phyloP scores from a whole-genome alignment of 2,797 vertebrate genomes.

The Serranus cabrilla region DNA sequence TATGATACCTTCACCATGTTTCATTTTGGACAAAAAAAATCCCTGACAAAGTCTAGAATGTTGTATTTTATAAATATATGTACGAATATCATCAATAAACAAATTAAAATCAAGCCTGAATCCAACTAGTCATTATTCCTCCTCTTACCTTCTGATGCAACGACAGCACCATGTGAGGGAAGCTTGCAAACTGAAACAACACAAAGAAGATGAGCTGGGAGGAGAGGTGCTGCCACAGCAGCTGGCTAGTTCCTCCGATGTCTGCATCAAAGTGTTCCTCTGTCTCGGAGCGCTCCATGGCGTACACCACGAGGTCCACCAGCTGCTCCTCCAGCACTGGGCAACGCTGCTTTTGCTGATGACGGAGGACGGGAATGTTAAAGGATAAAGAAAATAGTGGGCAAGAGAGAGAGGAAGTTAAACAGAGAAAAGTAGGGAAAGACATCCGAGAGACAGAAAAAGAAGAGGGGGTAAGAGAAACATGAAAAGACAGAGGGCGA shows the following conservation, averaged over 20 bases:
- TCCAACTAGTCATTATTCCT: not conserved
- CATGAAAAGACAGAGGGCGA: not conserved
- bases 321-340: conserved; percentile 99
- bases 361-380: conserved; percentile 69
- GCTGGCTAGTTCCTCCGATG: conserved; percentile 97
- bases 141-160: conserved; percentile 95
- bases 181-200: conserved; percentile 99
- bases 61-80: not conserved
- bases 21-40: not conserved
- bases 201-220: conserved; percentile 99
- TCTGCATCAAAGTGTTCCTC: conserved; percentile 95
- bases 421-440: conserved; percentile 26
- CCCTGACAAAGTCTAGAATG: not conserved
- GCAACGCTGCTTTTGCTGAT: conserved; percentile 98
- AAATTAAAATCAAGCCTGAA: not conserved
- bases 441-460: not conserved
- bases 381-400: conserved; percentile 39
- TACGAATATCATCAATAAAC: not conserved
- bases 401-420: conserved; percentile 31
- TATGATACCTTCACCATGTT: too few relatives aligned
- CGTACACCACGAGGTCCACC: conserved; percentile 99
- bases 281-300: conserved; percentile 99
- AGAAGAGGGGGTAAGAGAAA: conserved; percentile 4
- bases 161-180: conserved; percentile 99
- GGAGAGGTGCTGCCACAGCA: conserved; percentile 99